A percentile compares a stretch with the other conserved stretches of the same genome.
Evolutionary conservation across 2,797 vertebrate species (phyloP).

Genomic region (Chelmon rostratus): DNA sequence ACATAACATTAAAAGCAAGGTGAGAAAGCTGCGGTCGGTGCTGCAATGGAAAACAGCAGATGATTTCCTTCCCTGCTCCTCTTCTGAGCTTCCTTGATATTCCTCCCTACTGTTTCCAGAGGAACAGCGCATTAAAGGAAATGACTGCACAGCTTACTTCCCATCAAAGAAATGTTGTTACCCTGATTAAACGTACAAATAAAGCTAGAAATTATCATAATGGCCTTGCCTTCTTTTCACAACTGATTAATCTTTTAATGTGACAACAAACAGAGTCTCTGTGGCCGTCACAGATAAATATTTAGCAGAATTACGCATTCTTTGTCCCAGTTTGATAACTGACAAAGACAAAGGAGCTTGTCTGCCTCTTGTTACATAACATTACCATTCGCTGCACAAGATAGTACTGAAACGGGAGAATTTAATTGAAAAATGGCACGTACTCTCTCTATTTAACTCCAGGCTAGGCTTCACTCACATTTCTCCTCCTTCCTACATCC

Average conservation of each 20-base stretch:
- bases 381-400: slow-evolving; percentile 9
- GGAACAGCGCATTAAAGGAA: slow-evolving; percentile 26
- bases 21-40: background rate
- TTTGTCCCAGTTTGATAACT: slow-evolving; percentile 53
- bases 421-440: slow-evolving; percentile 24
- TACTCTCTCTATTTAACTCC: slow-evolving; percentile 8
- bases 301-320: slow-evolving; percentile 48
- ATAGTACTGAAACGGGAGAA: background rate
- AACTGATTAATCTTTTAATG: slow-evolving; percentile 61
- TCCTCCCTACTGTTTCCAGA: slow-evolving; percentile 27
- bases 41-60: slow-evolving; percentile 8
- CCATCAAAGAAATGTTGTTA: slow-evolving; percentile 46
- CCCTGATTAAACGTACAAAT: slow-evolving; percentile 57
- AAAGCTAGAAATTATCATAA: slow-evolving; percentile 53
- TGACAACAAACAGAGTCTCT: slow-evolving; percentile 43
- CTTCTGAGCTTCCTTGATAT: slow-evolving; percentile 17
- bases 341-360: slow-evolving; percentile 30
- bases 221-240: slow-evolving; percentile 40
- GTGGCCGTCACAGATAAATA: slow-evolving; percentile 51
- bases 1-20: background rate
- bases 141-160: slow-evolving; percentile 30
- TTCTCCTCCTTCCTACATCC: slow-evolving; percentile 4
- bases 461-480: slow-evolving; percentile 23
- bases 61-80: background rate
- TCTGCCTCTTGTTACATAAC: slow-evolving; percentile 38